Conservation (phyloP, 2,113 vertebrate species). For the Erinaceus europaeus region DNA sequence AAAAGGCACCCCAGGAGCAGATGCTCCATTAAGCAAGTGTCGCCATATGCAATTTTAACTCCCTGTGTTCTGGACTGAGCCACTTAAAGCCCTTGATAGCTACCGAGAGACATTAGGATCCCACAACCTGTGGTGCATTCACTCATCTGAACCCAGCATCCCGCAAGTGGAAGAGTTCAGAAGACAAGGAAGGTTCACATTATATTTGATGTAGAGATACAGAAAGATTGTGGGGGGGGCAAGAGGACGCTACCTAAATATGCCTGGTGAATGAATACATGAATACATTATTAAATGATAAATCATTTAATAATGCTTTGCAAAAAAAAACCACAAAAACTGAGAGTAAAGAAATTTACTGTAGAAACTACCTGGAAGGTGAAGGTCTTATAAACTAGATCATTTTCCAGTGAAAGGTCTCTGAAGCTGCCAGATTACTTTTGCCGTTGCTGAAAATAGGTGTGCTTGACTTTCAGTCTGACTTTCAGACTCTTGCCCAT, state of each 20-base stretch:
- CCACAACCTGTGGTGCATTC: rapidly evolving
- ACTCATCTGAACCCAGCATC: neutral
- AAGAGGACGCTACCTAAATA: too few relatives aligned
- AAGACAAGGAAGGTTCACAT: too few relatives aligned
- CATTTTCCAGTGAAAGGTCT: neutral
- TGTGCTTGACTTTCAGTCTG: neutral
- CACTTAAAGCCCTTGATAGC: too few relatives aligned
- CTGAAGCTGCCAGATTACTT: rapidly evolving
- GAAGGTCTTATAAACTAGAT: neutral
- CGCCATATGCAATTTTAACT: too few relatives aligned
- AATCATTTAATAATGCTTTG: too few relatives aligned
- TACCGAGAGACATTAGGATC: neutral
- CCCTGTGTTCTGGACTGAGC: too few relatives aligned
- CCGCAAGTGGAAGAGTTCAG: rapidly evolving
- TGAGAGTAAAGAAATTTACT: neutral
- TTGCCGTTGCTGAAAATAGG: rapidly evolving
- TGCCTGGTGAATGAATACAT: neutral
- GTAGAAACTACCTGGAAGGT: neutral
- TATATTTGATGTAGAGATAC: too few relatives aligned
- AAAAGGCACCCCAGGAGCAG: too few relatives aligned
- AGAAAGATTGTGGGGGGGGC: too few relatives aligned
- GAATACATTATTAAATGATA: too few relatives aligned
- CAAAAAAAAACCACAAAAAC: too few relatives aligned
- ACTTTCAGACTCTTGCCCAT: neutral
- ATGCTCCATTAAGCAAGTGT: too few relatives aligned